These are phyloP conservation scores for Gnathonemus longibarbis DNA, from an alignment of 2,113 vertebrate genomes.

Conservation along the genomic window DNA sequence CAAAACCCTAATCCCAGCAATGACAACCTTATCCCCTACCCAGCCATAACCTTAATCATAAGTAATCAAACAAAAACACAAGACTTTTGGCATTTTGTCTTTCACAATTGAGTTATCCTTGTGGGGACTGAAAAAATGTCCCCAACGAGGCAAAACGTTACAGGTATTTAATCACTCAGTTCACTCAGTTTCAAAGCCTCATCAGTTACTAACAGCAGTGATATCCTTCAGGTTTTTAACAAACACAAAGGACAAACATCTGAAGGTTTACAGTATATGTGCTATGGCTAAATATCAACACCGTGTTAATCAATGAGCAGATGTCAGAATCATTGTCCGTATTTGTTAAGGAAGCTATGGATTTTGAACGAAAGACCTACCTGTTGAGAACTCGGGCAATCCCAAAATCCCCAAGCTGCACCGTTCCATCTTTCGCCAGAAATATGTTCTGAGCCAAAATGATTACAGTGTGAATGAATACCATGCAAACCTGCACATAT, in stretches of 20 bases:
- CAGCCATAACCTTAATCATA: neutral
- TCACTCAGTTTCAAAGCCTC: neutral
- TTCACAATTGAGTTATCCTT: neutral
- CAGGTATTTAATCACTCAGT: neutral
- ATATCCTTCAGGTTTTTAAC: neutral
- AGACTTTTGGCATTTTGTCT: neutral
- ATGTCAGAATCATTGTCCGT: neutral
- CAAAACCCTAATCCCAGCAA: neutral
- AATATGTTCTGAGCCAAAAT: constrained; percentile 78
- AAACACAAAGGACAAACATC: neutral
- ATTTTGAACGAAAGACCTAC: constrained; percentile 46
- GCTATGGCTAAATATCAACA: neutral
- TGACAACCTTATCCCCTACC: neutral
- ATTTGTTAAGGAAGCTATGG: neutral
- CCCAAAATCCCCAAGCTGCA: constrained; percentile 96
- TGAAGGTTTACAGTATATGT: neutral
- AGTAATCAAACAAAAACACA: neutral
- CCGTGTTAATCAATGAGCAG: neutral
- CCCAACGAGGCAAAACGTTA: neutral
- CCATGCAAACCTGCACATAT: neutral
- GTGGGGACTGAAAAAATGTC: neutral
- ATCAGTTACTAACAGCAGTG: neutral
- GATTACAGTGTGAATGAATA: neutral
- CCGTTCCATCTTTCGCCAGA: constrained; percentile 90
- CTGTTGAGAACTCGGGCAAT: constrained; percentile 96